Conservation (phyloP, 1,140 invertebrate genomes). For the Diachasmimorpha longicaudata region DNA sequence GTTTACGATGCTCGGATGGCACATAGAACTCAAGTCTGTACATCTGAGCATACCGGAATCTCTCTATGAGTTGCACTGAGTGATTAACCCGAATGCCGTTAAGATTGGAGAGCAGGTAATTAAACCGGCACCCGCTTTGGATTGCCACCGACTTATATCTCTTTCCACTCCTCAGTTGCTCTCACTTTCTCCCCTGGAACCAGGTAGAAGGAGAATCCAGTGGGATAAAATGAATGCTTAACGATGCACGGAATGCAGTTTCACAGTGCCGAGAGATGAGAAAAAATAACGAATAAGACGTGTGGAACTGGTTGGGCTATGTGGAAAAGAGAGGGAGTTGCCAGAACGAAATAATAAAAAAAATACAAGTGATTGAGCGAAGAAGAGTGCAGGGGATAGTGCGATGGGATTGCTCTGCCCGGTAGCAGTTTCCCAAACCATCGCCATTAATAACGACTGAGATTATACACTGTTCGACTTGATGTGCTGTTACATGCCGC, state of each 20-base stretch:
- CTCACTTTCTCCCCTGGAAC: neutral
- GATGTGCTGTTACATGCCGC: neutral
- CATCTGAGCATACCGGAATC: neutral
- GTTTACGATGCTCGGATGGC: neutral
- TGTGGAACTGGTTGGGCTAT: neutral
- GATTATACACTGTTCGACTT: slow-evolving; percentile 23
- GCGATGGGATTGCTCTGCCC: slow-evolving; percentile 18
- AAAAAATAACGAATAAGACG: neutral
- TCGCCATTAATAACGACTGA: slow-evolving; percentile 28
- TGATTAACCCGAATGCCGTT: slow-evolving; percentile 24
- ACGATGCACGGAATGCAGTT: slow-evolving; percentile 26
- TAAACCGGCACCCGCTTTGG: slow-evolving; percentile 16
- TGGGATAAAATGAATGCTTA: neutral
- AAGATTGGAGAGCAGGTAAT: slow-evolving; percentile 20
- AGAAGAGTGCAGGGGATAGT: neutral
- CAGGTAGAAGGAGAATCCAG: neutral
- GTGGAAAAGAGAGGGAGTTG: neutral
- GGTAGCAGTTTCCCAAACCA: slow-evolving; percentile 29
- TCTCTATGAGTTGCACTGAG: slow-evolving; percentile 17
- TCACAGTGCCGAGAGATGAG: slow-evolving; percentile 13
- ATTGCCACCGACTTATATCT: slow-evolving; percentile 14
- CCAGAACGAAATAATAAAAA: neutral
- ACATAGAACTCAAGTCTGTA: neutral
- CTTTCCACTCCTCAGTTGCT: neutral
- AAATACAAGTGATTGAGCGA: slow-evolving; percentile 12